Evolutionary conservation across 2,888 invertebrate genomes (phyloP), one percentile per base, ranked within the genome.

Genomic region (Leucophenga montana): DNA sequence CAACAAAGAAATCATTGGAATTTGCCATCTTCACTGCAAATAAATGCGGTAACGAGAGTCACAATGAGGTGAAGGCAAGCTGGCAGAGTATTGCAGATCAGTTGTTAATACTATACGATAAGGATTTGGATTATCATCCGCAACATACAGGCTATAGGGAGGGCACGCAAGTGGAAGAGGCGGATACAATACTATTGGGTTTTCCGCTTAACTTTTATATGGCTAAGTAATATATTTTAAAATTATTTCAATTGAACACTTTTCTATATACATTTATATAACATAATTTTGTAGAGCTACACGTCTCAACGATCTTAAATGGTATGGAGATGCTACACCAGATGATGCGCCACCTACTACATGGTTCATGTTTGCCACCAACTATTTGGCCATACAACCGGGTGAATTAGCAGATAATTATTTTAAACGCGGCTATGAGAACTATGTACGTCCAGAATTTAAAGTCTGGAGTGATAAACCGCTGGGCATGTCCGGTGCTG

Each of bases 141-240:
- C 90, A 91, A 82, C 90, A 89, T 82, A 80, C 88, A 0, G 90
- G 89, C 0, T 92, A 91, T 76, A 74, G 77, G 16, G 83, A 89
- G 22, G 89, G 89, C 0, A 88, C 88, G 0, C 71, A 67, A 46
- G 90, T 91, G 62, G 91, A 91, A 72, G 91, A 92, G 73, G 91
- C 92, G 9, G 92, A 92, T 77, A 90, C 88, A 1, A 89, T 91
- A 2, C 84, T 92, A 0, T 78, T 92, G 0, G 91, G 91, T 0
- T 92, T 89, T 74, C 92, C 92, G 0, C 76, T 91, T 57, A 89
- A 90, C 75, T 91, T 90, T 79, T 78, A 87, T 18, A 91, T 91
- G 91, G 89, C 90, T 74, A 71, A 80, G 91, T 91, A 69, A 33
- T 22, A 14, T 16, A 31, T 22, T 11, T 11, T 4, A 16, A n/a